Percentiles rank a stretch among this genome's conserved stretches.
phyloP scores from a whole-genome alignment of 2,113 vertebrate genomes.

The Cyprinodon brontotheroides region DNA sequence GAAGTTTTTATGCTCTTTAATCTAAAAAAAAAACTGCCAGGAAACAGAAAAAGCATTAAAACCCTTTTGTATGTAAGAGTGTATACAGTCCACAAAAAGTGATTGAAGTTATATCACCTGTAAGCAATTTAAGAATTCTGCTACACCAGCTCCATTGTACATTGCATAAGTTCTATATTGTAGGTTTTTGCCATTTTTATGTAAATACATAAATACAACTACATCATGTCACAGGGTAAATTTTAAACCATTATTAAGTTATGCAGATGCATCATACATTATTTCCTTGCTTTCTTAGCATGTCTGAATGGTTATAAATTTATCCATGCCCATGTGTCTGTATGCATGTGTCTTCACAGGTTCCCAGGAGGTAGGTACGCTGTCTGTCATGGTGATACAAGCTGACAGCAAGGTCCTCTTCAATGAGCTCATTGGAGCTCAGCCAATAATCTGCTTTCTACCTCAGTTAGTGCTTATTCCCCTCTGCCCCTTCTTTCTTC shows the following conservation, averaged over 20 bases:
- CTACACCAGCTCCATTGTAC: too few species aligned
- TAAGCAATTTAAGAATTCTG: too few species aligned
- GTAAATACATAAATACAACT: too few species aligned
- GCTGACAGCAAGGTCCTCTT: conserved; percentile 62
- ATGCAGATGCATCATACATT: not conserved
- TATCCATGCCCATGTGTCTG: not conserved
- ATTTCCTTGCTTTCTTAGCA: not conserved
- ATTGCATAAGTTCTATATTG: too few species aligned
- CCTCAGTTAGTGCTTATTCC: conserved; percentile 32
- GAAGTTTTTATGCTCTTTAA: too few species aligned
- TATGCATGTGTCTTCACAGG: conserved; percentile 21
- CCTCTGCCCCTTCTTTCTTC: conserved; percentile 8
- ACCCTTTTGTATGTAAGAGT: too few species aligned
- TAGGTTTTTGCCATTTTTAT: too few species aligned
- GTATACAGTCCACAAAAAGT: too few species aligned
- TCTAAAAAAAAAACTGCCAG: too few species aligned
- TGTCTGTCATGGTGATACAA: conserved; percentile 64
- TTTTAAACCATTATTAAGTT: not conserved
- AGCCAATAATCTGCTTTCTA: conserved; percentile 64
- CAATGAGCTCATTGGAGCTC: conserved; percentile 62
- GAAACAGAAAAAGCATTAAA: too few species aligned
- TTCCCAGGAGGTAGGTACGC: conserved; percentile 37
- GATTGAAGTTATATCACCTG: too few species aligned
- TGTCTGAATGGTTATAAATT: not conserved
- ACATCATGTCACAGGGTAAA: too few species aligned